These are phyloP conservation scores for Eulemur albifrons DNA, from an alignment of 2,797 vertebrate species.

Conservation along the genomic window DNA sequence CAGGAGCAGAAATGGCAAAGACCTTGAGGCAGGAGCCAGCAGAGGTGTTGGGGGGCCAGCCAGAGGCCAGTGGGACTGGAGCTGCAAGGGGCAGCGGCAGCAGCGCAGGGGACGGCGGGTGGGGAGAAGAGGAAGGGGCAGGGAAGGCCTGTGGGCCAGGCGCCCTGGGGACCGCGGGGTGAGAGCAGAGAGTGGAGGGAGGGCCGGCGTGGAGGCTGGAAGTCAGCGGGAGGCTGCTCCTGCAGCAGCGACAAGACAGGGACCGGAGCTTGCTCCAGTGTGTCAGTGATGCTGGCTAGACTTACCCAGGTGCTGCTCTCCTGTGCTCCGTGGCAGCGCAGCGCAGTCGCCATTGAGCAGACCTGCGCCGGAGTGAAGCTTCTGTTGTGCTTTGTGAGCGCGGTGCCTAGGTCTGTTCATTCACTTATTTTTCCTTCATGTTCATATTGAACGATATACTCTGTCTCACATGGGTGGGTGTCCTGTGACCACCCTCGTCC, in stretches of 20 bases:
- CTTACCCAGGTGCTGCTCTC: fast-evolving
- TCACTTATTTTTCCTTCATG: neutral
- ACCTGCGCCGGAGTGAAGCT: neutral
- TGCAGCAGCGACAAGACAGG: neutral
- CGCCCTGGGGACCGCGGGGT: fast-evolving
- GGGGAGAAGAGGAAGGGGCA: neutral
- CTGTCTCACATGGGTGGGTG: neutral
- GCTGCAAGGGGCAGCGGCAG: too few species aligned
- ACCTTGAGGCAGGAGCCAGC: neutral
- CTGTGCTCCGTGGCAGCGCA: fast-evolving
- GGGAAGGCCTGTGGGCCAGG: too few species aligned
- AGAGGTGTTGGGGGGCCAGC: neutral
- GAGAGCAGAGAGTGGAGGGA: neutral
- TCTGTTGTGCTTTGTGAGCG: neutral
- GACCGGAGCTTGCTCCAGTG: neutral
- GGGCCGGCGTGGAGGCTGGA: fast-evolving
- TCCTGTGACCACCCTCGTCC: neutral
- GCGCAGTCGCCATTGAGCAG: fast-evolving
- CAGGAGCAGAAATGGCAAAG: neutral
- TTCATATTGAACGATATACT: neutral
- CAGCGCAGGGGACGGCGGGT: fast-evolving
- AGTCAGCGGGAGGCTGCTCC: neutral
- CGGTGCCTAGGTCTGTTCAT: neutral
- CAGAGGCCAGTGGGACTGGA: neutral
- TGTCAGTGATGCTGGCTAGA: neutral